Conservation (phyloP, 2,797 vertebrate species). For the Clarias pachynema region DNA sequence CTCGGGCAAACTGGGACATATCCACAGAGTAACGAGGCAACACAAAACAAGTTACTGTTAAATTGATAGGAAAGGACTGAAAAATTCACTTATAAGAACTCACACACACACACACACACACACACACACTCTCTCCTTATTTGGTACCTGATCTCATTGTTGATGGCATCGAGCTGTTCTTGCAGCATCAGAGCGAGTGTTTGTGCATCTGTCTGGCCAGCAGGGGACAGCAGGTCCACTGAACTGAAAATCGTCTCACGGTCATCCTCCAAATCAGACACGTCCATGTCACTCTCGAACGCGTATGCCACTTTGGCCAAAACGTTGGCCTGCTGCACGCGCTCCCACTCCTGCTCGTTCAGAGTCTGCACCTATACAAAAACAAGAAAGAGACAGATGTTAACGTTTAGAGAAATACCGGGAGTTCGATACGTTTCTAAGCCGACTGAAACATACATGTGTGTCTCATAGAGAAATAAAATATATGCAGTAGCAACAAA, state of each 20-base stretch:
- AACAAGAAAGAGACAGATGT: neutral
- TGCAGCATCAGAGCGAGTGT: constrained; percentile 97
- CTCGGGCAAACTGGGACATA: neutral
- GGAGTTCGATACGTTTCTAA: neutral
- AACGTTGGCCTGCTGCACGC: constrained; percentile 95
- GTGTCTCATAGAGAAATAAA: neutral
- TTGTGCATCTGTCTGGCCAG: constrained; percentile 95
- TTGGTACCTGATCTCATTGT: constrained; percentile 93
- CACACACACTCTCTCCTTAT: neutral
- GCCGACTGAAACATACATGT: neutral
- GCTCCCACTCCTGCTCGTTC: constrained; percentile 98
- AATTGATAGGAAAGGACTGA: neutral
- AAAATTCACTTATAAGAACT: neutral
- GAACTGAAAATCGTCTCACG: constrained; percentile 91
- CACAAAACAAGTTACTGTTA: neutral
- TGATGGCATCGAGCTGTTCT: constrained; percentile 97
- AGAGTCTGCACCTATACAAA: constrained; percentile 89
- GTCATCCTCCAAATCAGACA: constrained; percentile 92
- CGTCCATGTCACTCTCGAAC: constrained; percentile 92
- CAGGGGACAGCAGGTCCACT: constrained; percentile 89
- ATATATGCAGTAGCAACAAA: neutral
- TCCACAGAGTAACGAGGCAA: too few species aligned
- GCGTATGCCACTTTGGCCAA: constrained; percentile 95
- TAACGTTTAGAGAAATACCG: neutral
- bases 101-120: neutral